Evolutionary conservation across 2,888 invertebrate species (phyloP).

Genomic region (Alviniconcha strummeri): DNA sequence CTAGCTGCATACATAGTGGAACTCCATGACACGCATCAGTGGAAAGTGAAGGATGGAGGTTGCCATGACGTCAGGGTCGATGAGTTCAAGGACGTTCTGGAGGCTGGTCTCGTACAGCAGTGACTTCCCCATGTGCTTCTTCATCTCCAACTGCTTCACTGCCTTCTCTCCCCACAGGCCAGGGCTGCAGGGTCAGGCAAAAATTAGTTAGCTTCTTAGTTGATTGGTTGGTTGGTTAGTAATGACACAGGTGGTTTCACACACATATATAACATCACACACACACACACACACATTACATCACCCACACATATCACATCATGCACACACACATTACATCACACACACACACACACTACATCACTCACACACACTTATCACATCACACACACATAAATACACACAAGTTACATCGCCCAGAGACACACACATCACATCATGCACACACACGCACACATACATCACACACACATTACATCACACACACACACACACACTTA

Average conservation of each 20-base stretch:
- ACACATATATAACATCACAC: neutral
- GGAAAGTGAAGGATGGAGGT: constrained; percentile 85
- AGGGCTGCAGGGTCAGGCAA: constrained; percentile 77
- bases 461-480: no score
- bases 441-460: no score
- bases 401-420: neutral
- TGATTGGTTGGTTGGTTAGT: neutral
- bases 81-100: constrained; percentile 83
- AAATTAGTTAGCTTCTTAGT: neutral
- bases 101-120: constrained; percentile 84
- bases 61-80: constrained; percentile 80
- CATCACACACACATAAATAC: neutral
- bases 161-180: constrained; percentile 90
- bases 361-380: neutral
- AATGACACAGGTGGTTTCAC: neutral
- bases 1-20: neutral
- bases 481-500: no score
- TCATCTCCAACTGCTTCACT: constrained; percentile 80
- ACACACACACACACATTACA: neutral
- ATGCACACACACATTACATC: neutral
- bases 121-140: constrained; percentile 76
- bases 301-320: neutral
- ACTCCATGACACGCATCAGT: constrained; percentile 77
- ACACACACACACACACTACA: neutral
- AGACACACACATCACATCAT: no score